Evolutionary conservation across 2,797 vertebrate genomes (phyloP).

Genomic region (Melopsittacus undulatus): DNA sequence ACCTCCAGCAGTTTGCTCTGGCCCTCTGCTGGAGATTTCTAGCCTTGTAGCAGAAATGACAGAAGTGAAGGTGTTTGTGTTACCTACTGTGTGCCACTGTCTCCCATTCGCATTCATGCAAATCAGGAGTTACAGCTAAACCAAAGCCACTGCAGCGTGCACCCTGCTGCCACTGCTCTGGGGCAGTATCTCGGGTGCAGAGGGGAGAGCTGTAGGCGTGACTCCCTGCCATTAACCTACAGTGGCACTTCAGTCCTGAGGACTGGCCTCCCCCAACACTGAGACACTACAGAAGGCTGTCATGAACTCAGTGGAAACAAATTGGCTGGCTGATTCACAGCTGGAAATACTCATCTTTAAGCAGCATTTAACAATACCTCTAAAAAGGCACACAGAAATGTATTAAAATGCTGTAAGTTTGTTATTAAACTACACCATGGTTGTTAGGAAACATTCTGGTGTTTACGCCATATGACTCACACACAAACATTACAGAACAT

Average conservation of each 20-base stretch:
- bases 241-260: not conserved
- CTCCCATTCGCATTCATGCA: not conserved
- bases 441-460: slow-evolving; percentile 40
- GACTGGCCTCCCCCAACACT: not conserved
- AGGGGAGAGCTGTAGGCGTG: not conserved
- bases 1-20: not conserved
- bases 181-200: not conserved
- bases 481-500: not conserved
- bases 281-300: not conserved
- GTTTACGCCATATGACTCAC: slow-evolving; percentile 29
- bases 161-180: not conserved
- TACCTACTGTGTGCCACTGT: not conserved
- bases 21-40: not conserved
- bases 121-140: not conserved
- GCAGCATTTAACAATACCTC: slow-evolving; percentile 25
- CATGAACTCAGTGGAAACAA: not conserved
- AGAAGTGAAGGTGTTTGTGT: not conserved
- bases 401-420: not conserved
- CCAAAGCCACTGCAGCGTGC: not conserved
- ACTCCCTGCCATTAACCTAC: not conserved
- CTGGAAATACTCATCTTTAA: slow-evolving; percentile 20
- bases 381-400: not conserved
- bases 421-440: not conserved
- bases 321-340: not conserved
- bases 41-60: not conserved